phyloP scores from a whole-genome alignment of 2,888 invertebrate genomes.

The Chrysomela aeneicollis region DNA sequence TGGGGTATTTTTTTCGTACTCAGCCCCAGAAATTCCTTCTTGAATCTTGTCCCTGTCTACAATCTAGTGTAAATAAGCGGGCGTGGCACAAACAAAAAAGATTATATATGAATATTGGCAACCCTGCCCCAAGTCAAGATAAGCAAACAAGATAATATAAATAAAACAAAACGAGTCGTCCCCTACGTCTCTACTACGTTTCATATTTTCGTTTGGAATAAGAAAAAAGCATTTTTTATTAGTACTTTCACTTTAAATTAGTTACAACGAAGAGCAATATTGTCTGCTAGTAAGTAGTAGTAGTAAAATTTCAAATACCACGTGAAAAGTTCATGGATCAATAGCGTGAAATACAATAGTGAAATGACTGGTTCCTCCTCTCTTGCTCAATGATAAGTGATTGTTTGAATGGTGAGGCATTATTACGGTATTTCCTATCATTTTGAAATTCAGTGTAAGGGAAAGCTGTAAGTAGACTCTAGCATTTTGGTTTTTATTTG shows the following conservation, averaged over 20 bases:
- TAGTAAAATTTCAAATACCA: constrained; percentile 10
- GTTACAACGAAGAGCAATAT: background rate
- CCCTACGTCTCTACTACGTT: constrained; percentile 34
- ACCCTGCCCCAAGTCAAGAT: constrained; percentile 28
- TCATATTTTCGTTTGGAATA: constrained; percentile 17
- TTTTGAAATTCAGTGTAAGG: constrained; percentile 20
- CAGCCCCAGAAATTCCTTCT: too few species aligned
- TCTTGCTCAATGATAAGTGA: constrained; percentile 55
- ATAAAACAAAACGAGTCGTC: constrained; percentile 35
- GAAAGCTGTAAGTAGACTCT: constrained; percentile 27
- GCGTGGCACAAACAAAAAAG: constrained; percentile 20
- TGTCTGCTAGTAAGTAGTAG: background rate
- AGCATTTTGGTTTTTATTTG: constrained; percentile 30
- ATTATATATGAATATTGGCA: constrained; percentile 22
- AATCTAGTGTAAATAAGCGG: constrained; percentile 22
- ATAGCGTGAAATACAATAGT: constrained; percentile 57
- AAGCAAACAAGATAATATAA: constrained; percentile 34
- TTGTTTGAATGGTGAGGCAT: constrained; percentile 39
- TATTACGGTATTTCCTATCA: constrained; percentile 25
- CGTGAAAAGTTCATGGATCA: constrained; percentile 56
- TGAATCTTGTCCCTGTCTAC: background rate
- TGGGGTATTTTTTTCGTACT: too few species aligned
- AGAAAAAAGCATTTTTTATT: background rate
- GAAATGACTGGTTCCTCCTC: constrained; percentile 54
- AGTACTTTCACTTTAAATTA: background rate